Conservation (phyloP, 2,797 vertebrate genomes). For the Eupleurogrammus muticus region DNA sequence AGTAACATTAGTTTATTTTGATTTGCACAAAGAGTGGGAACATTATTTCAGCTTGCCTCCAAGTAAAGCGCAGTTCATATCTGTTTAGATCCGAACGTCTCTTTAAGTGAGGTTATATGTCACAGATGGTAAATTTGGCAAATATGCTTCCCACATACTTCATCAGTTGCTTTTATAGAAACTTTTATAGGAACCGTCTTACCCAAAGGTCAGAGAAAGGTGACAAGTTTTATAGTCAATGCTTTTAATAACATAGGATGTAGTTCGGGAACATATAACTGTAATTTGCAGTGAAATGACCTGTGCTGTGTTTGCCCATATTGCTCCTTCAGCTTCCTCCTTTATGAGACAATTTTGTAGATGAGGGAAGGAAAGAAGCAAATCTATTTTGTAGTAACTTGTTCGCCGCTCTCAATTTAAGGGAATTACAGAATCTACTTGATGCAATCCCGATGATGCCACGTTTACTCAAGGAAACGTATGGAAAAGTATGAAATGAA, state of each 20-base stretch:
- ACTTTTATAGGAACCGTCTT: constrained; percentile 15
- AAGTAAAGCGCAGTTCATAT: neutral
- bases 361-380: constrained; percentile 28
- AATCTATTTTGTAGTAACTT: constrained; percentile 63
- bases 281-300: constrained; percentile 65
- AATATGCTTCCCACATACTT: constrained; percentile 10
- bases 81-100: constrained; percentile 26
- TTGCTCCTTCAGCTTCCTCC: constrained; percentile 49
- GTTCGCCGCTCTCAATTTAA: constrained; percentile 55
- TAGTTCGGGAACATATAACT: constrained; percentile 52
- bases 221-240: constrained; percentile 42
- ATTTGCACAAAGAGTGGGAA: neutral
- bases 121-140: constrained; percentile 37
- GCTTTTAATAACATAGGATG: constrained; percentile 40
- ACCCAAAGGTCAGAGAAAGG: constrained; percentile 63
- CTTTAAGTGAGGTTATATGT: constrained; percentile 23
- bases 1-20: neutral
- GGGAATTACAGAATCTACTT: constrained; percentile 58
- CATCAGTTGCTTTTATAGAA: constrained; percentile 36
- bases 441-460: constrained; percentile 60
- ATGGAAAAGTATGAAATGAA: constrained; percentile 60
- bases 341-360: constrained; percentile 40
- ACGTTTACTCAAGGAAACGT: constrained; percentile 59
- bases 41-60: neutral
- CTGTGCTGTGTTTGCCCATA: constrained; percentile 56